Conservation (phyloP, 2,113 vertebrate species). For the Typhlomys cinereus region DNA sequence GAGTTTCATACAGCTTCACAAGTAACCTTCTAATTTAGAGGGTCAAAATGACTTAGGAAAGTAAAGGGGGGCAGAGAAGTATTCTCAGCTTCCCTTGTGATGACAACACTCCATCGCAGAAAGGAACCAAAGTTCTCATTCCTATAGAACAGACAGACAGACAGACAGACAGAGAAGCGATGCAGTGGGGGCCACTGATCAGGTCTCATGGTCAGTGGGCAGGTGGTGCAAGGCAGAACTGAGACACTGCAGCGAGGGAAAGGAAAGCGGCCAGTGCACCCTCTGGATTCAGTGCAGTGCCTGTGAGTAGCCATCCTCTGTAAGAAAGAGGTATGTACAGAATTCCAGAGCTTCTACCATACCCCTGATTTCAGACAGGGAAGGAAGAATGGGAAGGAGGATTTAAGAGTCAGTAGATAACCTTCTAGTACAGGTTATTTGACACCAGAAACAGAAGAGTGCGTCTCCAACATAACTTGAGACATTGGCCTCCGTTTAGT, state of each 20-base stretch:
- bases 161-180: neutral
- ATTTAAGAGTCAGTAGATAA: neutral
- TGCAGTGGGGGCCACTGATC: neutral
- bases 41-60: neutral
- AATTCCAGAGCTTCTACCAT: neutral
- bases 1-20: neutral
- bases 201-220: neutral
- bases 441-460: neutral
- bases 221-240: neutral
- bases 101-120: slow-evolving; percentile 2
- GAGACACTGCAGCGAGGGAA: neutral
- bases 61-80: neutral
- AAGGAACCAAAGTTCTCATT: neutral
- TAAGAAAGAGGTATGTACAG: neutral
- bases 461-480: neutral
- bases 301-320: neutral
- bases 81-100: neutral
- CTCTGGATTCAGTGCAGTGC: neutral
- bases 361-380: neutral
- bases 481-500: too few species aligned
- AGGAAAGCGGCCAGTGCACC: accelerated
- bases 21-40: neutral
- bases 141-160: neutral
- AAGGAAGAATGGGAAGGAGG: neutral
- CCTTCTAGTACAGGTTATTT: neutral